Conservation (phyloP, 2,113 vertebrate species). For the Syrrhaptes paradoxus region DNA sequence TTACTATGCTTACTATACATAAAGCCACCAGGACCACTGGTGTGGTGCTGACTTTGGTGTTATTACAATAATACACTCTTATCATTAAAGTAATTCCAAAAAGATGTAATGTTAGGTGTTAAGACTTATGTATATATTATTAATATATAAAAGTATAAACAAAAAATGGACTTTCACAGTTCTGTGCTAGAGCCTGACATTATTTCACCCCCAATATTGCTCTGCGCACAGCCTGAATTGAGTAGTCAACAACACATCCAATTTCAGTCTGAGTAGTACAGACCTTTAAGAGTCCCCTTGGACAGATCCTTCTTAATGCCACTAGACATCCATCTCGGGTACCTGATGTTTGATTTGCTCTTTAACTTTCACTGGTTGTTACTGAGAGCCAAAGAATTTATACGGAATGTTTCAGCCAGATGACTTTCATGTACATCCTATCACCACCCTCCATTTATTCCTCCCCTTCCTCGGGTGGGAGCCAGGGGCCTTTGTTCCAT, state of each 20-base stretch:
- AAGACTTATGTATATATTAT: not conserved
- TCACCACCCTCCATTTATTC: not conserved
- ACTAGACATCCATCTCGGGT: not conserved
- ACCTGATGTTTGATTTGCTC: not conserved
- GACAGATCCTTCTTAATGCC: not conserved
- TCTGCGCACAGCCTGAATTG: not conserved
- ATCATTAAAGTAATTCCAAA: not conserved
- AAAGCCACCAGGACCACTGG: not conserved
- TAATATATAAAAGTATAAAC: conserved; percentile 7
- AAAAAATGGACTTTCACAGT: not conserved
- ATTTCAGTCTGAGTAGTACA: not conserved
- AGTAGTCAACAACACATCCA: not conserved
- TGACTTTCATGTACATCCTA: not conserved
- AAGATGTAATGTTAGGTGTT: not conserved
- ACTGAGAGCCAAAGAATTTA: not conserved
- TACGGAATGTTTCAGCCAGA: not conserved
- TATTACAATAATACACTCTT: not conserved
- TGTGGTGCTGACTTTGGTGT: not conserved
- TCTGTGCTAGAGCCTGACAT: not conserved
- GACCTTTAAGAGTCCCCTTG: not conserved
- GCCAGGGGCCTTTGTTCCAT: not conserved
- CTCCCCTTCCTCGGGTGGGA: not conserved
- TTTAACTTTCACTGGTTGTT: not conserved
- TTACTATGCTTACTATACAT: not conserved
- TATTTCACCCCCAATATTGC: not conserved